These are phyloP conservation scores for Tupiocoris notatus DNA, from an alignment of 2,888 invertebrate genomes.

Conservation along the genomic window DNA sequence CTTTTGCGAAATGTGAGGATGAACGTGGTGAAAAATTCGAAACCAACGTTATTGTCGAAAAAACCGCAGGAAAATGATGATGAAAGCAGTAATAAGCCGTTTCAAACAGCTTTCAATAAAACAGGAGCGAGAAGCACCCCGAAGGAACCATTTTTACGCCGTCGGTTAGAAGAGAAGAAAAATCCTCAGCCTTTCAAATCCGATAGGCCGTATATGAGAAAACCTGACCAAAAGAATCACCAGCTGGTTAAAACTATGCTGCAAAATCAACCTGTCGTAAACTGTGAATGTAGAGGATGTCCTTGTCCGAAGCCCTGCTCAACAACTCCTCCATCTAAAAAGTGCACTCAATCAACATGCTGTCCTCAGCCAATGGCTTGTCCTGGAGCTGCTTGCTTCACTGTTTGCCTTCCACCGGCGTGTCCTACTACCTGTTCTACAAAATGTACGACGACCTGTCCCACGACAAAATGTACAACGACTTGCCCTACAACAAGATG, in stretches of 20 bases:
- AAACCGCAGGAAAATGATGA: no score
- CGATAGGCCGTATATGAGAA: no score
- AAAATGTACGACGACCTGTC: neutral
- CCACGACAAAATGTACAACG: neutral
- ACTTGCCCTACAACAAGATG: no score
- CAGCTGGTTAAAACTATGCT: no score
- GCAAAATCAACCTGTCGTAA: neutral
- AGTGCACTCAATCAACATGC: neutral
- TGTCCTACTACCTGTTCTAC: conserved; percentile 7
- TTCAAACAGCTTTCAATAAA: no score
- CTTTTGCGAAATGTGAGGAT: neutral
- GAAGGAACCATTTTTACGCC: neutral
- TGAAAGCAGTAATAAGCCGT: no score
- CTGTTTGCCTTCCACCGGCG: no score
- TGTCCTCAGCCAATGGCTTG: neutral
- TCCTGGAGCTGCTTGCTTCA: no score
- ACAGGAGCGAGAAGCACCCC: neutral
- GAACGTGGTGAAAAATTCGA: neutral
- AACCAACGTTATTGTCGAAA: no score
- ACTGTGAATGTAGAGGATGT: neutral
- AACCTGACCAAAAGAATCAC: no score
- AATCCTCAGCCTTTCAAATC: neutral
- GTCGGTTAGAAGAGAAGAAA: no score
- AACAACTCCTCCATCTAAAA: neutral
- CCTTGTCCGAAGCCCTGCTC: neutral